phyloP scores from a whole-genome alignment of 2,888 invertebrate species.

The Molorchus minor region DNA sequence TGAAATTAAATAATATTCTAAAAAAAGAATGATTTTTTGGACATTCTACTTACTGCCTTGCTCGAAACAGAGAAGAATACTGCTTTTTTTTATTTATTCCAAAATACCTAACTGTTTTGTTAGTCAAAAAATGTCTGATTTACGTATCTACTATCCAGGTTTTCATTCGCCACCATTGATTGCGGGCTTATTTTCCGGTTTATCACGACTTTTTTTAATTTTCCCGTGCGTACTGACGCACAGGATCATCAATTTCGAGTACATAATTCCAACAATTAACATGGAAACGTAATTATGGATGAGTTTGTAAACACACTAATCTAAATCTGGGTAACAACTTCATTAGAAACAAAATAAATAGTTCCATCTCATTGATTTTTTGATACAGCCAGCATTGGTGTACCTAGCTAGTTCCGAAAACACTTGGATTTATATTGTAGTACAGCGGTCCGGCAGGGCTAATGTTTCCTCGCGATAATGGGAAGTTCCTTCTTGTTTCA shows the following conservation, averaged over 20 bases:
- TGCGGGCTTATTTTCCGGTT: no score
- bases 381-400: conserved; percentile 32
- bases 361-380: conserved; percentile 42
- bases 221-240: conserved; percentile 3
- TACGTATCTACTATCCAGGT: no score
- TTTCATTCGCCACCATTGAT: no score
- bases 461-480: conserved; percentile 18
- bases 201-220: no score
- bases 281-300: conserved; percentile 42
- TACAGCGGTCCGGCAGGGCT: not conserved
- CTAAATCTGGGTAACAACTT: conserved; percentile 33
- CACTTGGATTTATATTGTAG: conserved; percentile 13
- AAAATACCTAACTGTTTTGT: no score
- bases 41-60: no score
- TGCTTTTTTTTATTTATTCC: no score
- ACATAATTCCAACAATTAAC: conserved; percentile 32
- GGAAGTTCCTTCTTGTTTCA: conserved; percentile 36
- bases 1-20: no score
- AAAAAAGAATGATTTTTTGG: no score
- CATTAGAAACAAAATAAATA: conserved; percentile 36
- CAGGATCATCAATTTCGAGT: conserved; percentile 5
- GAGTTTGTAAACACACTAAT: conserved; percentile 35
- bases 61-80: no score
- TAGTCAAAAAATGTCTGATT: no score
- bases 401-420: not conserved